Base-by-base conservation (phyloP, 2,797 vertebrate species). In the Coreius guichenoti region DNA sequence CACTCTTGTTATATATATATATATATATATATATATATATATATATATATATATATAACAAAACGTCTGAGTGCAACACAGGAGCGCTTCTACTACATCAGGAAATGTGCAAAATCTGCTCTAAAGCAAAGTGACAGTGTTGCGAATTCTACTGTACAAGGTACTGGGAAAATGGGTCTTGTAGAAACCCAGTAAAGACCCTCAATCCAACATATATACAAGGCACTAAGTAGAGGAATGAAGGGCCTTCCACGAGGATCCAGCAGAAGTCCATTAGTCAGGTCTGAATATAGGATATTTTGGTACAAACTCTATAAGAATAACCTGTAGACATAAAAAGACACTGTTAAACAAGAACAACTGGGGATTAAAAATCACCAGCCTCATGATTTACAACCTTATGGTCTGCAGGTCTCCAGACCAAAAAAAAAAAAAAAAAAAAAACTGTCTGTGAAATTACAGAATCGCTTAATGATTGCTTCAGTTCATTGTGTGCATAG, bases 251-350 rank as follows among this genome's bases (percentile, higher is more conserved):
- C 94, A 88, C 94, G 93, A 90, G 90, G 91, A 87, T 93, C 93
- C 89, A 90, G 88, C 83, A 92, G 84, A 90, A 73, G 93, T 94
- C 87, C 94, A 93, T 99, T 97, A 99, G 96, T 99, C 98, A 51
- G 98, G 98, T 95, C 97, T 96, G 91, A 99, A 97, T 95, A 99
- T 99, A 92, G 98, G 98, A 92, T 98, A 99, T 97, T 99, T 99
- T 94, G 97, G 98, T 97, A 99, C 93, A 96, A 99, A 99, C 95
- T 99, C 98, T 98, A 99, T 99, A 95, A 99, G 95, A 96, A 99
- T 99, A 93, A 99, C 98, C 98, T 99, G 91, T 54, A 92, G 93
- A 94, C 43, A 92, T 89, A 86, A 90, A 89, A 84, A 26, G 4
- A 85, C 4, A 47, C 3, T 4, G 58, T 85, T 74, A 87, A 14